Evolutionary conservation across 2,888 invertebrate genomes (phyloP).

Genomic region (Nomada fabriciana): DNA sequence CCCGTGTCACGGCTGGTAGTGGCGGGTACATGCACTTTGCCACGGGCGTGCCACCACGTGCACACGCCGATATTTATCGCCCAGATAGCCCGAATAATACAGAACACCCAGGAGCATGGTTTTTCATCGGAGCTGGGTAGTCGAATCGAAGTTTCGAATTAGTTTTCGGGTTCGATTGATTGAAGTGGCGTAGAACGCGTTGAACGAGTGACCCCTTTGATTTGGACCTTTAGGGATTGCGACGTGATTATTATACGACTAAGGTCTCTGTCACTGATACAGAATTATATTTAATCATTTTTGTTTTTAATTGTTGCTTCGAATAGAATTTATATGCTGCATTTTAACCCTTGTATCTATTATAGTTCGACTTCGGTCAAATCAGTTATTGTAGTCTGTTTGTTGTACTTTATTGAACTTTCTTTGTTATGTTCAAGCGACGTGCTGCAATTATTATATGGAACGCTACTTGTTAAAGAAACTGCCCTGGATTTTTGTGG

Average conservation of each 20-base stretch:
- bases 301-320: too few relatives aligned
- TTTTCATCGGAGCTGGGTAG: conserved; percentile 58
- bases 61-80: conserved; percentile 73
- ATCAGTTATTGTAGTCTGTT: too few relatives aligned
- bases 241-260: background rate
- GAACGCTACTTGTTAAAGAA: too few relatives aligned
- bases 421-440: too few relatives aligned
- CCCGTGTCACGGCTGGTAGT: conserved; percentile 54
- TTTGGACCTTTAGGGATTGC: background rate
- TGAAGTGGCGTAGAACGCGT: background rate
- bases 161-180: conserved; percentile 58
- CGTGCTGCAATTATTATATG: too few relatives aligned
- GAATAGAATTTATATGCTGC: too few relatives aligned
- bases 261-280: too few relatives aligned
- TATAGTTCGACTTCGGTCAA: too few relatives aligned
- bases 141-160: conserved; percentile 68
- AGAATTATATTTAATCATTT: too few relatives aligned
- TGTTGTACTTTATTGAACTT: too few relatives aligned
- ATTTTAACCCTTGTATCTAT: too few relatives aligned
- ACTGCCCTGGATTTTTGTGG: background rate
- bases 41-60: conserved; percentile 38
- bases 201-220: background rate
- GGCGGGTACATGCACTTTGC: conserved; percentile 50
- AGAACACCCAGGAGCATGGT: conserved; percentile 66
- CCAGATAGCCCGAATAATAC: conserved; percentile 73